Conservation (phyloP, 2,113 vertebrate species). For the Hypomesus transpacificus region DNA sequence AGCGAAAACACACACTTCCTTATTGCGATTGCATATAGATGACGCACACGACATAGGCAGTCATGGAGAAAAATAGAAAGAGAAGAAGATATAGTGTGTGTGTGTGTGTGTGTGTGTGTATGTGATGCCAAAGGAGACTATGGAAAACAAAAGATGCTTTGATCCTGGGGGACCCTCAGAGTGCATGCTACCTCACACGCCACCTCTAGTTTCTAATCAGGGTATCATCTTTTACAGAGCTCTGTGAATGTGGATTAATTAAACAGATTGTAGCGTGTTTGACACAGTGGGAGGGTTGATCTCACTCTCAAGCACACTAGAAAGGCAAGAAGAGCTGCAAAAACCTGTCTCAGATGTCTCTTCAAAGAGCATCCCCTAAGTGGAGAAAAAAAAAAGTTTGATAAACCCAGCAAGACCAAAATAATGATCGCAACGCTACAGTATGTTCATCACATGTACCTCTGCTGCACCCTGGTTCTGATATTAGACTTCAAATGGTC, state of each 20-base stretch:
- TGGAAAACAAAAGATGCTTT: not conserved
- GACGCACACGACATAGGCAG: slow-evolving; percentile 18
- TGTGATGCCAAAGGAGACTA: slow-evolving; percentile 8
- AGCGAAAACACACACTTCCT: slow-evolving; percentile 41
- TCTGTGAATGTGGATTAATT: slow-evolving; percentile 15
- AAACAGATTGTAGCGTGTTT: slow-evolving; percentile 19
- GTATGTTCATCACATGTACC: slow-evolving; percentile 12
- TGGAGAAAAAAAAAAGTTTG: not conserved
- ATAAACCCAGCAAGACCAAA: slow-evolving; percentile 25
- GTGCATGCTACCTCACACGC: slow-evolving; percentile 7
- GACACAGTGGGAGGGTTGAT: slow-evolving; percentile 1
- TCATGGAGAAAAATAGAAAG: slow-evolving; percentile 6
- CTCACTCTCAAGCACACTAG: slow-evolving; percentile 22
- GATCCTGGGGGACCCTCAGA: slow-evolving; percentile 11
- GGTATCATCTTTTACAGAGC: not conserved
- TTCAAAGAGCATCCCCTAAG: slow-evolving; percentile 34
- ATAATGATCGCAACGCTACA: slow-evolving; percentile 30
- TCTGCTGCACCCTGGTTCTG: slow-evolving; percentile 1
- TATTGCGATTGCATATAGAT: slow-evolving; percentile 12
- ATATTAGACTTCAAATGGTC: slow-evolving; percentile 39
- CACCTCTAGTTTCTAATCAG: slow-evolving; percentile 14
- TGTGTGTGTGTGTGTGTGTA: slow-evolving; percentile 25
- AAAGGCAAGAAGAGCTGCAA: slow-evolving; percentile 17
- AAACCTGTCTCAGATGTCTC: slow-evolving; percentile 23
- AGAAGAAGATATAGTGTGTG: no score